phyloP scores from a whole-genome alignment of 2,888 invertebrate species.

The Ceramica pisi region DNA sequence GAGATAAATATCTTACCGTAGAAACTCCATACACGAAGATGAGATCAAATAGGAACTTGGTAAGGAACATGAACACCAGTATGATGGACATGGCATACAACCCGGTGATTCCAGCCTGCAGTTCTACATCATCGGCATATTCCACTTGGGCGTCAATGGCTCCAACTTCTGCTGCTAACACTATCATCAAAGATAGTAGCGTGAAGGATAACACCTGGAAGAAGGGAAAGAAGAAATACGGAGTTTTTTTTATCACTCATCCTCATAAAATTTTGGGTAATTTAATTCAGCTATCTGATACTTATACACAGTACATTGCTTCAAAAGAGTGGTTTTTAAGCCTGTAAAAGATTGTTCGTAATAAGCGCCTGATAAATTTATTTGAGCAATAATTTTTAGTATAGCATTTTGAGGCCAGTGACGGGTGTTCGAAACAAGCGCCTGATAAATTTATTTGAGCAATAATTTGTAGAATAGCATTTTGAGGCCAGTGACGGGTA shows the following conservation, averaged over 20 bases:
- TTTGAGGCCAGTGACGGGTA: too few species aligned
- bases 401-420: background rate
- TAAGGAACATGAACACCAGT: constrained; percentile 81
- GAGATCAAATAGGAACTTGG: constrained; percentile 82
- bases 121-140: constrained; percentile 68
- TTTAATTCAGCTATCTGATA: background rate
- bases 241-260: too few species aligned
- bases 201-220: constrained; percentile 78
- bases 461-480: background rate
- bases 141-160: constrained; percentile 62
- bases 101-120: constrained; percentile 79
- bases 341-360: background rate
- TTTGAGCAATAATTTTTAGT: background rate
- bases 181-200: constrained; percentile 77
- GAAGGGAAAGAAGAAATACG: background rate
- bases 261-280: background rate
- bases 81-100: constrained; percentile 84
- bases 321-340: background rate
- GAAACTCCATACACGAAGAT: constrained; percentile 81
- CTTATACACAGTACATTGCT: background rate
- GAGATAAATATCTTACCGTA: constrained; percentile 72
- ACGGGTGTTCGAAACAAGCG: background rate
- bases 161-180: constrained; percentile 72
- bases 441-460: background rate
- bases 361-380: background rate